Evolutionary conservation across 2,797 vertebrate species (phyloP).

Genomic region (Lycodopsis pacificus): DNA sequence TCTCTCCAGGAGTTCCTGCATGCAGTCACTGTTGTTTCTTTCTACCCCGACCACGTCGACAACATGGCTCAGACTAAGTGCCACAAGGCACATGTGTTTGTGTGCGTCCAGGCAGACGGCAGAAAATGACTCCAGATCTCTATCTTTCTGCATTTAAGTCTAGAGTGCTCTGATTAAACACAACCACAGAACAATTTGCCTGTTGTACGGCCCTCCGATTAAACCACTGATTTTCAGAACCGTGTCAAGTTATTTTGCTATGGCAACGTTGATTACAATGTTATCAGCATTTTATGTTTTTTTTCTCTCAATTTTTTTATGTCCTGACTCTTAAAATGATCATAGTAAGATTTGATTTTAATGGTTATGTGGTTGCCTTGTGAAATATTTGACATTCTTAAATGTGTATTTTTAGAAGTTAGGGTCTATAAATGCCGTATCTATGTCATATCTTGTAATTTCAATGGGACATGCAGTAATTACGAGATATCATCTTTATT

Average conservation of each 20-base stretch:
- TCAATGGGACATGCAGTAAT: constrained; percentile 55
- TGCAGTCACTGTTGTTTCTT: constrained; percentile 54
- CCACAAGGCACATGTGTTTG: constrained; percentile 83
- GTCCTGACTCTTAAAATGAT: constrained; percentile 18
- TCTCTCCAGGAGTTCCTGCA: constrained; percentile 43
- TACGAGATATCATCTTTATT: constrained; percentile 73
- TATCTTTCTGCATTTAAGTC: constrained; percentile 81
- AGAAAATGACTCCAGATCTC: constrained; percentile 83
- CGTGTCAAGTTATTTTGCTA: constrained; percentile 75
- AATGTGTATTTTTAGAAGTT: constrained; percentile 26
- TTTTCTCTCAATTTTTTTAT: constrained; percentile 23
- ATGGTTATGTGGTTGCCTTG: constrained; percentile 12
- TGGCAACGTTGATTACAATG: constrained; percentile 76
- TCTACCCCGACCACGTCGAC: constrained; percentile 38
- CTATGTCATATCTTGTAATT: constrained; percentile 54
- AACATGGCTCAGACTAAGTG: constrained; percentile 60
- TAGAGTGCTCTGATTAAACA: constrained; percentile 82
- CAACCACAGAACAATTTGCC: constrained; percentile 79
- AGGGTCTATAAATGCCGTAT: constrained; percentile 53
- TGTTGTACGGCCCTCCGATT: constrained; percentile 73
- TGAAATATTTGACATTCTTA: constrained; percentile 2
- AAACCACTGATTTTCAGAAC: constrained; percentile 76
- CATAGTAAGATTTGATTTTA: constrained; percentile 9
- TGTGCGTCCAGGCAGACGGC: constrained; percentile 81
- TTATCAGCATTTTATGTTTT: constrained; percentile 66